Evolutionary conservation across 2,888 invertebrate species (phyloP).

Genomic region (Agrochola litura): DNA sequence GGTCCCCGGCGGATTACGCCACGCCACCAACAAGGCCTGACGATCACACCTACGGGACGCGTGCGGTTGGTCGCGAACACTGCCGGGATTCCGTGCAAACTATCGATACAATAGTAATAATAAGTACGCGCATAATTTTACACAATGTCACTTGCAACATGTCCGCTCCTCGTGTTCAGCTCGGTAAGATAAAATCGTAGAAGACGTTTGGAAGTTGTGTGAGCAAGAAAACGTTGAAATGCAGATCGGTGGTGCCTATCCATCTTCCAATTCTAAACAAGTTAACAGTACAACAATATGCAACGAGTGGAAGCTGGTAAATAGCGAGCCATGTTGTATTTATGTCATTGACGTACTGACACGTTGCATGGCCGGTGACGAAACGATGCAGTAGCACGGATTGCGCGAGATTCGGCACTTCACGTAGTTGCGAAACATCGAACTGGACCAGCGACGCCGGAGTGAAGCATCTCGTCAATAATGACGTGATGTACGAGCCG

Average conservation of each 20-base stretch:
- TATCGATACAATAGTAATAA: not conserved
- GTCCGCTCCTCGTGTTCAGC: not conserved
- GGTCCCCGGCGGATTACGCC: conserved; percentile 19
- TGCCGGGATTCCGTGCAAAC: not conserved
- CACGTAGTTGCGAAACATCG: conserved; percentile 8
- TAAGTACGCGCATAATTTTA: not conserved
- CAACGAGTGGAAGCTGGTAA: conserved; percentile 4
- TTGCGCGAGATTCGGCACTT: conserved; percentile 21
- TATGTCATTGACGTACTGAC: conserved; percentile 11
- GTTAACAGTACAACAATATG: not conserved
- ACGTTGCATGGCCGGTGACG: conserved; percentile 4
- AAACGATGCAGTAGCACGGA: conserved; percentile 10
- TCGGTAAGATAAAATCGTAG: not conserved
- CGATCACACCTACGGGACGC: conserved; percentile 21
- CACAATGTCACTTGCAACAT: not conserved
- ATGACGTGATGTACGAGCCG: not conserved
- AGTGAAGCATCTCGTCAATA: conserved; percentile 7
- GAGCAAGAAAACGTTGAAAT: not conserved
- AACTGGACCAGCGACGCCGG: not conserved
- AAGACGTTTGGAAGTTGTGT: not conserved
- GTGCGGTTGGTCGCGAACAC: not conserved
- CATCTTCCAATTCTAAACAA: not conserved
- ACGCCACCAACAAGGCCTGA: not conserved
- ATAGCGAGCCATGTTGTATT: conserved; percentile 1
- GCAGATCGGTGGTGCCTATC: not conserved